Evolutionary conservation across 2,797 vertebrate species (phyloP).

Genomic region (Notamacropus eugenii): DNA sequence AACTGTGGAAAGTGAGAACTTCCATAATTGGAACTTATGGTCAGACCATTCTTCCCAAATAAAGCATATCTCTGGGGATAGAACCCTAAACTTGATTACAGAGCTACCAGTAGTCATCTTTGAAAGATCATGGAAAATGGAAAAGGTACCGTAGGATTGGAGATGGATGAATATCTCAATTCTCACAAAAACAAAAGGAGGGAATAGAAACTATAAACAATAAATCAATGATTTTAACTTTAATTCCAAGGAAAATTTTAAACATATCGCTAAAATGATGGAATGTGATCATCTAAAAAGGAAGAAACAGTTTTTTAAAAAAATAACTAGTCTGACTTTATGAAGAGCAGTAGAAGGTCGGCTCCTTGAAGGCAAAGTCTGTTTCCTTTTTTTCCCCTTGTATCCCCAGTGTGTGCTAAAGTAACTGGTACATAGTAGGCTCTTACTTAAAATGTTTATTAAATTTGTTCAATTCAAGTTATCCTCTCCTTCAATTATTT

Average conservation of each 20-base stretch:
- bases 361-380: not conserved
- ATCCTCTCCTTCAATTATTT: not conserved
- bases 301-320: not conserved
- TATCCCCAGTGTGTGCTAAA: not conserved
- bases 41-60: not conserved
- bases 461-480: not conserved
- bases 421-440: not conserved
- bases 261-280: not conserved
- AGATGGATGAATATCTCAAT: not conserved
- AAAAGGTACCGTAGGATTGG: not conserved
- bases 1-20: not conserved
- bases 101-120: too few species aligned
- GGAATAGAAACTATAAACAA: not conserved
- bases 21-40: not conserved
- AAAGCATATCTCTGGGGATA: not conserved
- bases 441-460: not conserved
- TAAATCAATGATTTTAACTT: not conserved
- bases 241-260: not conserved
- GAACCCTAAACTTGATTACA: not conserved
- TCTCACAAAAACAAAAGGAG: not conserved
- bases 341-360: not conserved
- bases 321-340: not conserved
- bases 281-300: slow-evolving; percentile 14
- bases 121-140: not conserved
- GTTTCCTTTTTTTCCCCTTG: not conserved